Evolutionary conservation across 2,797 vertebrate genomes (phyloP).

Genomic region (Cuniculus paca): DNA sequence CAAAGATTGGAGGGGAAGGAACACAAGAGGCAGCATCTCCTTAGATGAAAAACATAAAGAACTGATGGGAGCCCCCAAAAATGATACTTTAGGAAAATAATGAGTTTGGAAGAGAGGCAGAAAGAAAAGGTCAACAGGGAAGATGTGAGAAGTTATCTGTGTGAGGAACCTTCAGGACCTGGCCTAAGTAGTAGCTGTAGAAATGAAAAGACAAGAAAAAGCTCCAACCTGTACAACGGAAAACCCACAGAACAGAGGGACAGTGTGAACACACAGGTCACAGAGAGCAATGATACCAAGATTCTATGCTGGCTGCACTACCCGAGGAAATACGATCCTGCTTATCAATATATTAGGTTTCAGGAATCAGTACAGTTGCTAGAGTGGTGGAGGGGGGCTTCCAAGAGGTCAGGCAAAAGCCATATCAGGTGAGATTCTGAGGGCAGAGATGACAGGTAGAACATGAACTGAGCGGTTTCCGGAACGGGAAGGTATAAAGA

Average conservation of each 20-base stretch:
- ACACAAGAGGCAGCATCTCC: background rate
- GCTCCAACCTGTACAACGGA: background rate
- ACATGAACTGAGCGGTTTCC: background rate
- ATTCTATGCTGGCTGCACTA: background rate
- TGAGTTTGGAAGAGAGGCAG: background rate
- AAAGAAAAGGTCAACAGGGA: background rate
- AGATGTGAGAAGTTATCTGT: background rate
- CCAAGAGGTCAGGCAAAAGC: slow-evolving; percentile 45
- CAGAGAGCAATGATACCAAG: background rate
- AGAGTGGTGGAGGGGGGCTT: background rate
- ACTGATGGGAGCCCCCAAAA: background rate
- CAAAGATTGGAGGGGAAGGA: background rate
- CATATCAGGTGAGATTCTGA: background rate
- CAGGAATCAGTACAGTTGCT: background rate
- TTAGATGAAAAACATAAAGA: background rate
- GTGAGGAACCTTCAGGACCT: background rate
- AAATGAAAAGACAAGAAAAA: background rate
- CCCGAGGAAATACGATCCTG: slow-evolving; percentile 36
- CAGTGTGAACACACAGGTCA: background rate
- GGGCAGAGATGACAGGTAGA: background rate
- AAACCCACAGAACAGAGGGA: background rate
- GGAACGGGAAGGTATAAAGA: background rate
- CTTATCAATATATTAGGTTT: background rate
- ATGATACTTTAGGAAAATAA: background rate
- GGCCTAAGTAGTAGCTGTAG: background rate